phyloP scores from a whole-genome alignment of 2,113 vertebrate species.

The Poicephalus gulielmi region DNA sequence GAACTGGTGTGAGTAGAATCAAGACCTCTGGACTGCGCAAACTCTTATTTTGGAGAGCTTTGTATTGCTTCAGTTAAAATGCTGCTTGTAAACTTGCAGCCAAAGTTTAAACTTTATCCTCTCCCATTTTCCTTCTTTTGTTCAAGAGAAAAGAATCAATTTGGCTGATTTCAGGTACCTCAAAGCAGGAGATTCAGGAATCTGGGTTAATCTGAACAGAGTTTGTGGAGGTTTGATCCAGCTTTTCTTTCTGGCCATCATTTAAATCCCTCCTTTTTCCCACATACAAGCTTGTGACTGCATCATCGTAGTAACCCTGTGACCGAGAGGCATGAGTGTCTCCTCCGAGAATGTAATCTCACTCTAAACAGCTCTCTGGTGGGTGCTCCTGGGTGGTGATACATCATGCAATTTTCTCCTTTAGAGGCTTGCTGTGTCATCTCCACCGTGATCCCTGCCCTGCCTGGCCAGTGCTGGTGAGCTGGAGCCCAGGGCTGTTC shows the following conservation, averaged over 20 bases:
- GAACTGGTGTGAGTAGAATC: background rate
- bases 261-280: constrained; percentile 55
- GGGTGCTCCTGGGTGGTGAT: constrained; percentile 41
- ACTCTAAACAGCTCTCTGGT: constrained; percentile 63
- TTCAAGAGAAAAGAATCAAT: background rate
- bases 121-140: background rate
- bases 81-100: background rate
- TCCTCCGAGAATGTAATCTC: constrained; percentile 70
- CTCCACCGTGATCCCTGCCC: background rate
- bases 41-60: background rate
- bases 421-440: background rate
- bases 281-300: constrained; percentile 1
- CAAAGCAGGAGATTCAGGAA: background rate
- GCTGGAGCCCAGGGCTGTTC: background rate
- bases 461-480: background rate
- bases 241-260: constrained; percentile 23
- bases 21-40: background rate
- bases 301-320: constrained; percentile 52
- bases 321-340: constrained; percentile 64
- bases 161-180: background rate
- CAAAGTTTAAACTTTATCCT: background rate
- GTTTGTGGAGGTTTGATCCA: constrained; percentile 53
- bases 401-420: constrained; percentile 65
- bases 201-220: constrained; percentile 19
- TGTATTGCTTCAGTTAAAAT: background rate